These are phyloP conservation scores for Ascidia mentula DNA, from an alignment of 23 tunicate genomes.

Conservation along the genomic window DNA sequence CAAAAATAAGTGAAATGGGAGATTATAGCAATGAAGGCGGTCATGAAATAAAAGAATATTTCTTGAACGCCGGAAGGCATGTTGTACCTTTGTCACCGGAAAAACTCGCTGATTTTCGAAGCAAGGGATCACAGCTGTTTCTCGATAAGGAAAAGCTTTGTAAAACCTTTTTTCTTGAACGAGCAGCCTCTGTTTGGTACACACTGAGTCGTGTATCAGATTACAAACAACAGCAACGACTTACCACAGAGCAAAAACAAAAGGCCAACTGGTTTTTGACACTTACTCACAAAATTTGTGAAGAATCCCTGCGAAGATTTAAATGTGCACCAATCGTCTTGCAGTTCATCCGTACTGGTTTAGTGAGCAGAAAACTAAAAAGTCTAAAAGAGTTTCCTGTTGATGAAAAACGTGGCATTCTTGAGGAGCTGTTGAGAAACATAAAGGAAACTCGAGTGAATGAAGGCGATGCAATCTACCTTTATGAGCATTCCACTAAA, in stretches of 20 bases:
- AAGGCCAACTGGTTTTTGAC: background rate
- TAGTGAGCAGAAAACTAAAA: background rate
- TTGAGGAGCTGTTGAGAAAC: background rate
- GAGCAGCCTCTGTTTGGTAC: background rate
- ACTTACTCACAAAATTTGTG: background rate
- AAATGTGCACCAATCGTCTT: background rate
- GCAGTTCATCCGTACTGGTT: background rate
- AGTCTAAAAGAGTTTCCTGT: background rate
- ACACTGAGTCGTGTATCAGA: background rate
- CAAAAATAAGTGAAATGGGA: background rate
- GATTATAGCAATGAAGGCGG: background rate
- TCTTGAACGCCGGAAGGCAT: background rate
- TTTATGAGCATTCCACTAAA: background rate
- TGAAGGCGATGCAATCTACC: background rate
- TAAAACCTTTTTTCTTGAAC: background rate
- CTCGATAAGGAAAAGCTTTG: background rate
- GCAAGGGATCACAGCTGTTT: background rate
- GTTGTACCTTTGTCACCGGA: background rate
- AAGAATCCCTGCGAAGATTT: background rate
- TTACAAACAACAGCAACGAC: background rate
- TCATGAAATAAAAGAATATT: background rate
- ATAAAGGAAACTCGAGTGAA: background rate
- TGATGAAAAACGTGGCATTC: background rate
- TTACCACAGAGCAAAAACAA: background rate
- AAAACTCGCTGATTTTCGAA: background rate